These are phyloP conservation scores for Tetropium fuscum DNA, from an alignment of 2,888 invertebrate species.

Conservation along the genomic window DNA sequence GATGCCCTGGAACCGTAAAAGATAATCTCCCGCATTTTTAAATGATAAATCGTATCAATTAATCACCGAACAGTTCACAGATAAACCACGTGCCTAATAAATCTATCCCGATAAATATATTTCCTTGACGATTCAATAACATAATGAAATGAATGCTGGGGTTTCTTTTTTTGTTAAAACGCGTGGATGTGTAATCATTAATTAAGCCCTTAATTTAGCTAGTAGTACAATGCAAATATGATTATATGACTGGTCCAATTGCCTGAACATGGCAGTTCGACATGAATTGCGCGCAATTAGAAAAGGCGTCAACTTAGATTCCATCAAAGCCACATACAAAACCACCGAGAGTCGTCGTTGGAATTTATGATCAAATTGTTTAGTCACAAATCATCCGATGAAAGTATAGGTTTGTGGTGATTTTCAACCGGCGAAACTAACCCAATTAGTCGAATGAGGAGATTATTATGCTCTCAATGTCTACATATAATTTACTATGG, in stretches of 20 bases:
- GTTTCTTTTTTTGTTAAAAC: too few relatives aligned
- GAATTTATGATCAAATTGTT: slow-evolving; percentile 40
- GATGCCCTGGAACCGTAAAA: too few relatives aligned
- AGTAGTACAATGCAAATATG: slow-evolving; percentile 12
- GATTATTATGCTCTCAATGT: too few relatives aligned
- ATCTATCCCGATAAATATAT: too few relatives aligned
- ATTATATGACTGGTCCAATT: slow-evolving; percentile 22
- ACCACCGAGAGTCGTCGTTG: slow-evolving; percentile 32
- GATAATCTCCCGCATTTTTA: too few relatives aligned
- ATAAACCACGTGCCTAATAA: too few relatives aligned
- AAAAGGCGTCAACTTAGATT: slow-evolving; percentile 40
- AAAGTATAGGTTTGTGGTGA: slow-evolving; percentile 12
- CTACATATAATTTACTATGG: too few relatives aligned
- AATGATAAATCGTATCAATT: too few relatives aligned
- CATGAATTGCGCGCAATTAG: slow-evolving; percentile 35
- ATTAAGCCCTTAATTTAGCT: slow-evolving; percentile 6
- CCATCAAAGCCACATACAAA: slow-evolving; percentile 36
- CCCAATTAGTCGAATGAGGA: slow-evolving; percentile 5
- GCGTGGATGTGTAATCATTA: too few relatives aligned
- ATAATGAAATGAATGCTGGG: too few relatives aligned
- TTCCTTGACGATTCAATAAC: too few relatives aligned
- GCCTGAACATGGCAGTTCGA: slow-evolving; percentile 28
- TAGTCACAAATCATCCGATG: slow-evolving; percentile 23
- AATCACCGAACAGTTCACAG: too few relatives aligned
- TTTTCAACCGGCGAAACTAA: slow-evolving; percentile 5